Percentiles rank a stretch among this genome's conserved stretches.
These are phyloP conservation scores for Psettodes erumei DNA, from an alignment of 2,113 vertebrate genomes.

Conservation along the genomic window DNA sequence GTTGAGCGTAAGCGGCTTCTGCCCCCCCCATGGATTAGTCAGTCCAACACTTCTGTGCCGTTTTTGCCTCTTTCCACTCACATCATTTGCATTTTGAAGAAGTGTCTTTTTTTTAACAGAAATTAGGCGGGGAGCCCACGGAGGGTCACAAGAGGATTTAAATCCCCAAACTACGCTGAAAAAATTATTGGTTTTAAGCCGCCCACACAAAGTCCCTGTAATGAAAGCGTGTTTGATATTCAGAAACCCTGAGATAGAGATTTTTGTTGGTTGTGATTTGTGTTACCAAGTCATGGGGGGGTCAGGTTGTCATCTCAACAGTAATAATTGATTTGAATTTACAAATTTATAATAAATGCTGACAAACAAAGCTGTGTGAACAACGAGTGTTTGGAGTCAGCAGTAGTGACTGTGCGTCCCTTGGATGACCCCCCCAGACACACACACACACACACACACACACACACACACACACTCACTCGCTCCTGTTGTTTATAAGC, in stretches of 20 bases:
- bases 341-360: no score
- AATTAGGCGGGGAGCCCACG: constrained; percentile 10
- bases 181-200: constrained; percentile 50
- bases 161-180: constrained; percentile 38
- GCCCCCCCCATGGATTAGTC: constrained; percentile 33
- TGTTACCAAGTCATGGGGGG: neutral
- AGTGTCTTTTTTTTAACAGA: constrained; percentile 1
- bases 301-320: neutral
- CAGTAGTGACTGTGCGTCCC: constrained; percentile 3
- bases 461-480: no score
- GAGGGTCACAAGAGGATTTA: constrained; percentile 21
- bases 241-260: constrained; percentile 16
- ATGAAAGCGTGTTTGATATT: constrained; percentile 5
- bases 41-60: no score
- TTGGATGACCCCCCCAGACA: constrained; percentile 26
- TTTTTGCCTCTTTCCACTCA: no score
- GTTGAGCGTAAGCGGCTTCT: constrained; percentile 48
- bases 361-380: no score
- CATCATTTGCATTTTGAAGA: constrained; percentile 31
- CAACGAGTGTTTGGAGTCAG: no score
- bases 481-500: constrained; percentile 17
- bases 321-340: no score
- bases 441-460: no score
- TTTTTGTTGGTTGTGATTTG: neutral
- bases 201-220: constrained; percentile 18